A percentile compares a stretch with the other conserved stretches of the same genome.
phyloP scores from a whole-genome alignment of 37 sponge, comb jelly and placozoan species.

The Diacarnus erythraeanus region DNA sequence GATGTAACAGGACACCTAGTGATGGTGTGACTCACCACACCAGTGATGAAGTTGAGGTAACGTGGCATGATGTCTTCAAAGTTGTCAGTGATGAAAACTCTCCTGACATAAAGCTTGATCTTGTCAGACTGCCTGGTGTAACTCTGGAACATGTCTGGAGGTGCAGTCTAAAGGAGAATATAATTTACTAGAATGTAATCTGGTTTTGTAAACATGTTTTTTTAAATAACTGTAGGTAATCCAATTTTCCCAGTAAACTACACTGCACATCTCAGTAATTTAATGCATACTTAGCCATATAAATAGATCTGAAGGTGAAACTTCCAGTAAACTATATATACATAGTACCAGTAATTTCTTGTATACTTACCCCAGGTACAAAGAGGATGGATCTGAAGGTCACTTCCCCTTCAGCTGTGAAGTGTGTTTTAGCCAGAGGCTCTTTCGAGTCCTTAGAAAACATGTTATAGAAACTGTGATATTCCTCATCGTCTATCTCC shows the following conservation, averaged over 20 bases:
- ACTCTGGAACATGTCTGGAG: constrained; percentile 82
- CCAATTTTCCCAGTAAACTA: no score
- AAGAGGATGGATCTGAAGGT: constrained; percentile 95
- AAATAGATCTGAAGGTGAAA: no score
- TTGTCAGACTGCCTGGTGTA: constrained; percentile 65
- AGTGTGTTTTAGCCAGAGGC: constrained; percentile 94
- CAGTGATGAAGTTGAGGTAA: constrained; percentile 90
- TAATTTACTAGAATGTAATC: neutral
- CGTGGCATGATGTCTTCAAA: constrained; percentile 97
- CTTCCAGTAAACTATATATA: no score
- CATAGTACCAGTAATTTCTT: no score
- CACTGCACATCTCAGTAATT: no score
- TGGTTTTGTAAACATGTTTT: neutral
- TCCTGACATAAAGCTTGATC: constrained; percentile 95
- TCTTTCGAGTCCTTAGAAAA: constrained; percentile 87
- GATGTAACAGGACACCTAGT: no score
- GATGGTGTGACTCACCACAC: constrained; percentile 80
- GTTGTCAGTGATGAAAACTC: constrained; percentile 98
- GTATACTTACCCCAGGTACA: constrained; percentile 75
- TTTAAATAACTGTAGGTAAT: no score
- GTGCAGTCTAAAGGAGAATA: constrained; percentile 57
- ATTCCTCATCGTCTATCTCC: constrained; percentile 92
- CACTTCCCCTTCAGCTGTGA: constrained; percentile 97
- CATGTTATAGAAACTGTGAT: constrained; percentile 87
- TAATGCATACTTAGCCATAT: neutral